Evolutionary conservation across 2,113 vertebrate genomes (phyloP).

Genomic region (Phrynosoma blainvillii): DNA sequence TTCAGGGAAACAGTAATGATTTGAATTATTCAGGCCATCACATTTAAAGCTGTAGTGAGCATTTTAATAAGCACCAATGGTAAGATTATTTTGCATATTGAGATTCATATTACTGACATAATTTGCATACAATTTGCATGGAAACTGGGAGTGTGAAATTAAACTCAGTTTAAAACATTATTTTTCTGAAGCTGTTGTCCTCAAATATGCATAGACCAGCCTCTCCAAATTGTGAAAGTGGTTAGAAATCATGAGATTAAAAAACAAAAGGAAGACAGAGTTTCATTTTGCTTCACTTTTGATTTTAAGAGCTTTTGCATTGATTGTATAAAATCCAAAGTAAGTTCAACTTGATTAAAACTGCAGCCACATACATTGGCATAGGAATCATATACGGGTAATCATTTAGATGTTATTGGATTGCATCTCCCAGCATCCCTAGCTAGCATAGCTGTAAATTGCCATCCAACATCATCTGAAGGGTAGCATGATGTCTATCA

Average conservation of each 20-base stretch:
- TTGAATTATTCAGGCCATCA: constrained; percentile 37
- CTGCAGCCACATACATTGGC: not conserved
- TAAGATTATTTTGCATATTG: constrained; percentile 28
- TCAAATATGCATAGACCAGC: not conserved
- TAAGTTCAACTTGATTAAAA: not conserved
- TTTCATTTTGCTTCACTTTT: not conserved
- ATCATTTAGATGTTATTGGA: not conserved
- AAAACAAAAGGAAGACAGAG: not conserved
- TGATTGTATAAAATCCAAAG: not conserved
- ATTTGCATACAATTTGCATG: constrained; percentile 35
- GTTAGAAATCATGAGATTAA: not conserved
- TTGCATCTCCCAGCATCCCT: too few species aligned
- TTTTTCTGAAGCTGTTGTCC: not conserved
- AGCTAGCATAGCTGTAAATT: too few species aligned
- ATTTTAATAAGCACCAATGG: constrained; percentile 21
- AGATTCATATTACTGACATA: constrained; percentile 2
- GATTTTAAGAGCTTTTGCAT: not conserved
- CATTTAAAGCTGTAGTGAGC: constrained; percentile 37
- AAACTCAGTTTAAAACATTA: not conserved
- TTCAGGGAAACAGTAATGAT: constrained; percentile 53
- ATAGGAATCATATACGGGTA: too few species aligned
- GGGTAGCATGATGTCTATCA: too few species aligned
- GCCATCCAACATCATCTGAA: too few species aligned
- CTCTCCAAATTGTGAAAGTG: not conserved
- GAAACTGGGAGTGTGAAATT: not conserved